Evolutionary conservation across 1,140 invertebrate species (phyloP).

Genomic region (Pantala flavescens): DNA sequence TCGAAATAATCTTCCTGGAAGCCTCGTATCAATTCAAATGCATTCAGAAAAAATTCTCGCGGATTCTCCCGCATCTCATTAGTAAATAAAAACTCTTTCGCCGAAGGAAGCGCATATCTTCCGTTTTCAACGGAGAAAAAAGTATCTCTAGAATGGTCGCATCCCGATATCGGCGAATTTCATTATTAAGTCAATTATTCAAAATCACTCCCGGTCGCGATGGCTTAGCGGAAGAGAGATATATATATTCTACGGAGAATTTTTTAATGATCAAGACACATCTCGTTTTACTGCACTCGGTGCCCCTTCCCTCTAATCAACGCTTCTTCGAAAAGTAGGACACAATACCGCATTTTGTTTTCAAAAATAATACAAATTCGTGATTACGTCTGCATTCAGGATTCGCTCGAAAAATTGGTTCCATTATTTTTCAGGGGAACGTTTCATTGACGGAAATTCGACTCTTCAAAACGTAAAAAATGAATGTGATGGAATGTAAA

Average conservation of each 20-base stretch:
- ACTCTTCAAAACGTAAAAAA: no score
- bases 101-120: no score
- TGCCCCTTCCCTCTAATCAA: not conserved
- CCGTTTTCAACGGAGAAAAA: no score
- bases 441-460: no score
- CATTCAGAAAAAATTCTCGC: no score
- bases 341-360: not conserved
- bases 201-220: not conserved
- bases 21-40: no score
- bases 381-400: not conserved
- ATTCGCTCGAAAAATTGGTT: not conserved
- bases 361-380: not conserved
- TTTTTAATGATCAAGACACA: not conserved
- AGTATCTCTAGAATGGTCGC: no score
- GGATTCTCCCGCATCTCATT: no score
- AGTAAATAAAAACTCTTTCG: no score
- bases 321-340: not conserved
- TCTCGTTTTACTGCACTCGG: not conserved
- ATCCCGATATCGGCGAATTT: not conserved
- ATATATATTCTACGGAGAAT: not conserved
- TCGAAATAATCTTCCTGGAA: no score
- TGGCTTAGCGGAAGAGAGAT: not conserved
- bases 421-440: not conserved
- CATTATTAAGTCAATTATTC: conserved; percentile 5
- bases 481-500: no score